Conservation (phyloP, 1,140 invertebrate genomes). For the Hydropsyche tenuis region DNA sequence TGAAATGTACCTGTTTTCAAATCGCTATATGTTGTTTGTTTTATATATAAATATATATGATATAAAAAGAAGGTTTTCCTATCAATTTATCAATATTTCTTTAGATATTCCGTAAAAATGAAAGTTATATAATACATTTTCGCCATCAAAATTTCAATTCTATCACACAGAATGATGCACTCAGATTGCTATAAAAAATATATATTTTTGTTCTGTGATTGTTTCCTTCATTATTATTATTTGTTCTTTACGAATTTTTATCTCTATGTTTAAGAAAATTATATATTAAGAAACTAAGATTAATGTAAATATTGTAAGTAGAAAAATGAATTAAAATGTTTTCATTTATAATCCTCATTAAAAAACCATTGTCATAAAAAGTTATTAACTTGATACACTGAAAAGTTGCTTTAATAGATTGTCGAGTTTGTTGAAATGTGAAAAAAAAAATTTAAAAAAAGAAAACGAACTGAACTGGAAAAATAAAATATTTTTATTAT, state of each 20-base stretch:
- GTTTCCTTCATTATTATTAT: slow-evolving; percentile 47
- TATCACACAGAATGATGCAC: slow-evolving; percentile 27
- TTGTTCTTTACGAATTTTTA: slow-evolving; percentile 48
- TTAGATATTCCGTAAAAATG: too few species aligned
- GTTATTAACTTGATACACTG: slow-evolving; percentile 1
- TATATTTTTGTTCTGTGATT: slow-evolving; percentile 50
- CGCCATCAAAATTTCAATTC: slow-evolving; percentile 15
- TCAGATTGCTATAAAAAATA: neutral
- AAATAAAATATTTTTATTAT: slow-evolving; percentile 21
- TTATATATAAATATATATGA: slow-evolving; percentile 48
- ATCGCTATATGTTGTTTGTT: slow-evolving; percentile 50
- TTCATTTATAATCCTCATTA: slow-evolving; percentile 32
- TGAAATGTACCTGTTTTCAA: slow-evolving; percentile 47
- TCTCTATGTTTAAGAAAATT: slow-evolving; percentile 46
- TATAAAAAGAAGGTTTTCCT: too few species aligned
- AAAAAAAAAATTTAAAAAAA: slow-evolving; percentile 11
- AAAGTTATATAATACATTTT: neutral
- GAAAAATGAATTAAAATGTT: slow-evolving; percentile 46
- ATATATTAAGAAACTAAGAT: slow-evolving; percentile 42
- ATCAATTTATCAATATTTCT: too few species aligned
- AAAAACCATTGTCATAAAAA: slow-evolving; percentile 15
- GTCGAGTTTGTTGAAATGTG: slow-evolving; percentile 7
- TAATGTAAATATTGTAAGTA: slow-evolving; percentile 51
- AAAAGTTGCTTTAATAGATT: slow-evolving; percentile 44
- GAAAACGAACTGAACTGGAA: neutral